Evolutionary conservation across 2,797 vertebrate genomes (phyloP).

Genomic region (Sciurus carolinensis): DNA sequence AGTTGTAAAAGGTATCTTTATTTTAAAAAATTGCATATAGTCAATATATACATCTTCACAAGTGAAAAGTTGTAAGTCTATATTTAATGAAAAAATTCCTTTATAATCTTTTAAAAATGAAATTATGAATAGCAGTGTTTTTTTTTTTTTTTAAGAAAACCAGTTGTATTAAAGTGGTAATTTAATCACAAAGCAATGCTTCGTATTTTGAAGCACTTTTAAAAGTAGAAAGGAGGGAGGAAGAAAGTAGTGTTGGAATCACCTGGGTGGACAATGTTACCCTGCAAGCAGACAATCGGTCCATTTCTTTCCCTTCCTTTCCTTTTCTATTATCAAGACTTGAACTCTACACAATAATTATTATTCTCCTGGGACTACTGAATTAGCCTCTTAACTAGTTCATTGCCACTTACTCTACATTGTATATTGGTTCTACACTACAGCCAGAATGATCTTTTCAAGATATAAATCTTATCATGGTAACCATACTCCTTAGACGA

Average conservation of each 20-base stretch:
- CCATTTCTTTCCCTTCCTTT: not conserved
- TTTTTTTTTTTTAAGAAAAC: not conserved
- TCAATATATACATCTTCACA: not conserved
- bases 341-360: not conserved
- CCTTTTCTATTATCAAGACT: not conserved
- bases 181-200: not conserved
- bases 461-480: not conserved
- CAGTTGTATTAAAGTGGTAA: not conserved
- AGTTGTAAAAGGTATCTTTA: not conserved
- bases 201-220: not conserved
- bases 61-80: not conserved
- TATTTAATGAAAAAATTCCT: not conserved
- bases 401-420: not conserved
- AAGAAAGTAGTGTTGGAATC: not conserved
- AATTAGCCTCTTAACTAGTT: not conserved
- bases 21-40: not conserved
- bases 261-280: not conserved
- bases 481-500: not conserved
- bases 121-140: not conserved
- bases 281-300: not conserved
- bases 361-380: not conserved
- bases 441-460: constrained; percentile 11
- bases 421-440: not conserved
- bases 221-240: not conserved
- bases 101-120: not conserved